These are phyloP conservation scores for Mixornis gularis DNA, from an alignment of 2,113 vertebrate genomes.

Conservation along the genomic window DNA sequence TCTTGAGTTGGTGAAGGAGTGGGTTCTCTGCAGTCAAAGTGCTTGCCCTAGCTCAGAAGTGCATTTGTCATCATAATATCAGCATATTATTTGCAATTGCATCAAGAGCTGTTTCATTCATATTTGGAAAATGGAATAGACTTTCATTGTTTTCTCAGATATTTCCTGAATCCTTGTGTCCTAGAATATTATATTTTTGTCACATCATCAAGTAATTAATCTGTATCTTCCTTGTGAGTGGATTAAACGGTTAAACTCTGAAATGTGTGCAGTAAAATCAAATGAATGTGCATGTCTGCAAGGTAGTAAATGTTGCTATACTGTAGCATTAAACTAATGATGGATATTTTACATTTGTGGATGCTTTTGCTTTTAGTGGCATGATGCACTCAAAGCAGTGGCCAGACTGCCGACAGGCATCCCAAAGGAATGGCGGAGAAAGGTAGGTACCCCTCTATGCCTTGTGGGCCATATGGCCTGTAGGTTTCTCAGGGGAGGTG, in stretches of 20 bases:
- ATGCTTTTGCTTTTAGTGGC: constrained; percentile 81
- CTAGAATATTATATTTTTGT: background rate
- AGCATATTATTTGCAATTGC: background rate
- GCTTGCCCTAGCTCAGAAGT: background rate
- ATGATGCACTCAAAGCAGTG: constrained; percentile 95
- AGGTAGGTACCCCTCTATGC: constrained; percentile 66
- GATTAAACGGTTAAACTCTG: background rate
- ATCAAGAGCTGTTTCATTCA: background rate
- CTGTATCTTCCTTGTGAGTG: background rate
- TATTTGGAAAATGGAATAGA: background rate
- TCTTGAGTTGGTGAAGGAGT: background rate
- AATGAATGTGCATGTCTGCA: background rate
- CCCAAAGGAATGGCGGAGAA: constrained; percentile 94
- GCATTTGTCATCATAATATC: background rate
- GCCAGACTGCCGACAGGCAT: constrained; percentile 91
- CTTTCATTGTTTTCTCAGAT: background rate
- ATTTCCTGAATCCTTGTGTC: background rate
- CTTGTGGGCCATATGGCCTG: background rate
- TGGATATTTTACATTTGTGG: background rate
- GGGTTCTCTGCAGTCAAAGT: background rate
- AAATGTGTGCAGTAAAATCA: background rate
- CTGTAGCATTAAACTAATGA: background rate
- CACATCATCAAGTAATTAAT: background rate
- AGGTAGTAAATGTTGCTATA: background rate
- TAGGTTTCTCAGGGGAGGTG: background rate